phyloP scores from a whole-genome alignment of 2,797 vertebrate genomes.

The Sebastes taczanowskii region DNA sequence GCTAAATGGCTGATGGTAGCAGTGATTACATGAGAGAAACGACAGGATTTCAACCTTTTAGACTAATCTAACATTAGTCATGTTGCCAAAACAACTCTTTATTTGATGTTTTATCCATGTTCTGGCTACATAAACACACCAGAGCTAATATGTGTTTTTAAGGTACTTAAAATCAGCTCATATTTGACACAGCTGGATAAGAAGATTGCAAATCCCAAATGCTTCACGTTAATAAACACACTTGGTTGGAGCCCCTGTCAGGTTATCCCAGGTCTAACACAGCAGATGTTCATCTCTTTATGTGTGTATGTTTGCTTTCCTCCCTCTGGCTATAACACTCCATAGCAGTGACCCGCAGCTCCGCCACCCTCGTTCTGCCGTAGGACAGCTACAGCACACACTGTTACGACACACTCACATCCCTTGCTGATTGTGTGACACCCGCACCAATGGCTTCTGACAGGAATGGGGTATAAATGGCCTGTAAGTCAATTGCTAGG shows the following conservation, averaged over 20 bases:
- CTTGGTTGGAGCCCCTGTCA: conserved; percentile 2
- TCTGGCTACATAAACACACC: conserved; percentile 24
- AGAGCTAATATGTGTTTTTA: conserved; percentile 44
- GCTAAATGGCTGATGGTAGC: conserved; percentile 6
- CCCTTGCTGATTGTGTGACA: conserved; percentile 61
- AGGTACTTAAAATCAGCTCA: conserved; percentile 46
- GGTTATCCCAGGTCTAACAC: conserved; percentile 30
- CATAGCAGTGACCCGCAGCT: conserved; percentile 32
- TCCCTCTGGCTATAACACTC: conserved; percentile 51
- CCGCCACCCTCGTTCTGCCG: neutral
- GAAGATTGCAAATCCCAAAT: conserved; percentile 57
- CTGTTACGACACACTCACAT: conserved; percentile 41
- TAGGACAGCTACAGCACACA: conserved; percentile 6
- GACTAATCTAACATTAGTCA: conserved; percentile 57
- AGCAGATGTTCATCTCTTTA: conserved; percentile 55
- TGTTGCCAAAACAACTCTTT: conserved; percentile 59
- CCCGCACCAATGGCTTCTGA: conserved; percentile 54
- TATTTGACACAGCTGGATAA: conserved; percentile 43
- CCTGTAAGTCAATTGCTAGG: conserved; percentile 69
- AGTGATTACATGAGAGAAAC: conserved; percentile 33
- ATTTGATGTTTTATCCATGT: conserved; percentile 38
- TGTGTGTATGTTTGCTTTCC: conserved; percentile 34
- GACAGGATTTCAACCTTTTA: conserved; percentile 55
- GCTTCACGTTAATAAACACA: conserved; percentile 30
- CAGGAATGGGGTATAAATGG: conserved; percentile 68